Evolutionary conservation across 2,888 invertebrate species (phyloP).

Genomic region (Orthonevra nobilis): DNA sequence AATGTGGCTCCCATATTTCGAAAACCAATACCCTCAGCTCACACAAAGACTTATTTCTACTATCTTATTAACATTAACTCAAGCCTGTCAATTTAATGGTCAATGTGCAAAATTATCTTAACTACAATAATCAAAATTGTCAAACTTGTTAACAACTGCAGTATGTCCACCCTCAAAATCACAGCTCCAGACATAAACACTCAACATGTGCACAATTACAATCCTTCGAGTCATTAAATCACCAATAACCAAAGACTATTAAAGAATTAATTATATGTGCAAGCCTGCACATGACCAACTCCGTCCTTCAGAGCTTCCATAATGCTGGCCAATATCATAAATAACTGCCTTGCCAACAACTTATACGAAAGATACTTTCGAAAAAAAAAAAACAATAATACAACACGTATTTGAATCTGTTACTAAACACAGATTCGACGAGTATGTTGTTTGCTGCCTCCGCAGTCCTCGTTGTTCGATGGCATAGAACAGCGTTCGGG

Average conservation of each 20-base stretch:
- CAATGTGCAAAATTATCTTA: no score
- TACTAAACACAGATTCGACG: slow-evolving; percentile 22
- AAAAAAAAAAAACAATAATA: no score
- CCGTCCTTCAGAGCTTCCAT: slow-evolving; percentile 1
- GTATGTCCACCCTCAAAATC: slow-evolving; percentile 35
- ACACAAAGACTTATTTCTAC: no score
- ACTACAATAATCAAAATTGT: slow-evolving; percentile 7
- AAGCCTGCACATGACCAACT: slow-evolving; percentile 8
- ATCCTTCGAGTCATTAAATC: slow-evolving; percentile 45
- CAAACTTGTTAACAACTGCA: slow-evolving; percentile 36
- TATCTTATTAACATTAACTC: no score
- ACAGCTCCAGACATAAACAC: slow-evolving; percentile 35
- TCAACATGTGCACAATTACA: slow-evolving; percentile 46
- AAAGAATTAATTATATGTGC: slow-evolving; percentile 46
- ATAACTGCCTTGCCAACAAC: slow-evolving; percentile 62
- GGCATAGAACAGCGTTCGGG: slow-evolving; percentile 19
- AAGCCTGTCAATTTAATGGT: no score
- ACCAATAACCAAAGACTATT: slow-evolving; percentile 50
- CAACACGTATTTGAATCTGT: slow-evolving; percentile 34
- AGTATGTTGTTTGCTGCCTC: slow-evolving; percentile 37
- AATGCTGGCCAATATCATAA: slow-evolving; percentile 42
- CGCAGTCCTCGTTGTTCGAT: slow-evolving; percentile 30
- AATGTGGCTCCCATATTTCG: no score
- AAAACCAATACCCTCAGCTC: no score
- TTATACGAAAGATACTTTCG: slow-evolving; percentile 36